A percentile compares a stretch with the other conserved stretches of the same genome.
Conservation (phyloP, 2,888 invertebrate genomes). For the Asteroscopus sphinx region DNA sequence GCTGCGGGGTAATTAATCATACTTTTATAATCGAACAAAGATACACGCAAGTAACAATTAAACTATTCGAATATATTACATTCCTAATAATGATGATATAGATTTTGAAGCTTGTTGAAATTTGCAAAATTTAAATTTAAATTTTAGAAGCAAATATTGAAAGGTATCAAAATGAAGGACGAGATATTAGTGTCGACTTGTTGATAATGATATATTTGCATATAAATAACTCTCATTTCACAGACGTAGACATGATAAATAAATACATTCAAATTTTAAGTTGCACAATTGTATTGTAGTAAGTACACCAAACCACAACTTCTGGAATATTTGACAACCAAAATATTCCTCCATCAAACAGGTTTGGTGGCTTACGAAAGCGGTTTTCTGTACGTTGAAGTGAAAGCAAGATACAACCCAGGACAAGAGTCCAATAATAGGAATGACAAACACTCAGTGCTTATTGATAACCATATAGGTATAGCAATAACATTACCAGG, state of each 20-base stretch:
- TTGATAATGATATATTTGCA: too few species aligned
- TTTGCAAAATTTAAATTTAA: neutral
- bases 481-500: slow-evolving; percentile 47
- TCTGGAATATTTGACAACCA: slow-evolving; percentile 8
- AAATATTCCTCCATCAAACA: slow-evolving; percentile 5
- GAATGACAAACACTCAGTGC: slow-evolving; percentile 16
- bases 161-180: too few species aligned
- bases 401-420: slow-evolving; percentile 36
- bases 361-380: slow-evolving; percentile 26
- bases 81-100: slow-evolving; percentile 9
- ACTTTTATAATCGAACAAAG: slow-evolving; percentile 40
- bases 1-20: slow-evolving; percentile 25
- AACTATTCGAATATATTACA: slow-evolving; percentile 13
- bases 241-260: too few species aligned
- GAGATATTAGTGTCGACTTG: too few species aligned
- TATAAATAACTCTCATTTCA: too few species aligned
- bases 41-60: slow-evolving; percentile 8
- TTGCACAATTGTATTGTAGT: neutral
- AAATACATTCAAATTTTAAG: too few species aligned
- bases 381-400: slow-evolving; percentile 23
- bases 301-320: neutral
- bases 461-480: slow-evolving; percentile 23
- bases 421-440: slow-evolving; percentile 12
- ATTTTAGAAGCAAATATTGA: neutral
- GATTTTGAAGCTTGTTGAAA: neutral